Base-by-base conservation (phyloP, 2,888 invertebrate species). In the Pardosa pseudoannulata region DNA sequence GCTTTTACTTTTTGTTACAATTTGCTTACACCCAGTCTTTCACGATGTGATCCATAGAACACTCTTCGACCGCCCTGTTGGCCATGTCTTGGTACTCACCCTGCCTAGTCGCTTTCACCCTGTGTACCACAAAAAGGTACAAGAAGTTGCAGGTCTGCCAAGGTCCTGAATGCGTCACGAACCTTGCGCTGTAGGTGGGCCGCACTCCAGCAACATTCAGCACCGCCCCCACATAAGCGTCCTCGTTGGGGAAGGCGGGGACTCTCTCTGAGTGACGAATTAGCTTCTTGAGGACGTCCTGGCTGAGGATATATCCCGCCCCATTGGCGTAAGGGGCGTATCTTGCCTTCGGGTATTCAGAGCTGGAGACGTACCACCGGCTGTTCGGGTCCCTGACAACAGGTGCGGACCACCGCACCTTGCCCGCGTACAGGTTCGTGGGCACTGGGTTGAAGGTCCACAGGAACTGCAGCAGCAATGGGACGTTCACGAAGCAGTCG, bases 321-420 rank as follows among this genome's bases (percentile, higher is more conserved):
- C 91, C 91, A 70, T 90, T 90, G 13, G 90, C 91, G 82, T 91
- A 91, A 3, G 90, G 90, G 1, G 91, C 91, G 80, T 91, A 91
- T 62, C 89, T 88, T 0, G 90, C 88, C 5, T 85, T 76, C 0
- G 88, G 29, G 75, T 90, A 91, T 11, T 90, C 90, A 1, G 89
- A 88, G 46, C 86, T 62, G 0, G 90, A 87, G 0, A 91, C 91
- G 71, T 89, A 89, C 91, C 91, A 91, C 46, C 90, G 90, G 75
- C 89, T 91, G 7, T 76, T 78, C 2, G 88, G 88, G 56, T 90
- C 89, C 16, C 91, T 89, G 73, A 91, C 89, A 5, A 91, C 91
- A 31, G 87, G 86, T 7, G 90, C 62, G 27, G 89, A 88, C 64
- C 83, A 75, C 11, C 89, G 87, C n/a, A 91, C 89, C 68, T 90